These are phyloP conservation scores for Actias luna DNA, from an alignment of 2,888 invertebrate species.

Conservation along the genomic window DNA sequence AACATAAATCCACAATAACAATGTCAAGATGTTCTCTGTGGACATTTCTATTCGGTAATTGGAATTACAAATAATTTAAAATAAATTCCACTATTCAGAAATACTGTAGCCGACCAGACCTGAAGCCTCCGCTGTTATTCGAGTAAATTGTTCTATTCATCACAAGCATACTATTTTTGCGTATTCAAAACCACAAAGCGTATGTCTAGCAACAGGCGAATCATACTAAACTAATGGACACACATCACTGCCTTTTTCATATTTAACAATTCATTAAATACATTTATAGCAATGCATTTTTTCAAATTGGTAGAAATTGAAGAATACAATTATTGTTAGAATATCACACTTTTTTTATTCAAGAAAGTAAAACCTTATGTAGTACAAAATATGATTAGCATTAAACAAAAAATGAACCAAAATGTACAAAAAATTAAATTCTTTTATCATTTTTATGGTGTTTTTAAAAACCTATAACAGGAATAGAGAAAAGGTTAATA, in stretches of 20 bases:
- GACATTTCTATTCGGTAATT: constrained; percentile 1
- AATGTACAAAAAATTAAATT: too few species aligned
- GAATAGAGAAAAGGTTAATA: neutral
- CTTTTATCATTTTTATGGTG: too few species aligned
- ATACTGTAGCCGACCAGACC: constrained; percentile 2
- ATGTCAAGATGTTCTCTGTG: neutral
- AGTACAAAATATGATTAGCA: neutral
- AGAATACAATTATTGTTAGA: neutral
- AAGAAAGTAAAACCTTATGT: neutral
- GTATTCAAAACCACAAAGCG: neutral
- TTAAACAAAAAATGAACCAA: too few species aligned
- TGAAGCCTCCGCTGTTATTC: neutral
- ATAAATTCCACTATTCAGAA: constrained; percentile 1
- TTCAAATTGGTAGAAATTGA: neutral
- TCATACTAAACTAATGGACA: neutral
- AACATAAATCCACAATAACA: neutral
- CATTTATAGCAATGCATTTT: constrained; percentile 8
- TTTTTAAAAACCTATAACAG: neutral
- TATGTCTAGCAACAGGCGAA: constrained; percentile 1
- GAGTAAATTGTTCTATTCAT: constrained; percentile 4
- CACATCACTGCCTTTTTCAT: constrained; percentile 3
- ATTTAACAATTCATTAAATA: constrained; percentile 18
- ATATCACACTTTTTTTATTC: neutral
- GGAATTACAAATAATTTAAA: constrained; percentile 2
- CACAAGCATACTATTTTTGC: constrained; percentile 10